Conservation (phyloP, 2,888 invertebrate genomes). For the Anorthoa munda region DNA sequence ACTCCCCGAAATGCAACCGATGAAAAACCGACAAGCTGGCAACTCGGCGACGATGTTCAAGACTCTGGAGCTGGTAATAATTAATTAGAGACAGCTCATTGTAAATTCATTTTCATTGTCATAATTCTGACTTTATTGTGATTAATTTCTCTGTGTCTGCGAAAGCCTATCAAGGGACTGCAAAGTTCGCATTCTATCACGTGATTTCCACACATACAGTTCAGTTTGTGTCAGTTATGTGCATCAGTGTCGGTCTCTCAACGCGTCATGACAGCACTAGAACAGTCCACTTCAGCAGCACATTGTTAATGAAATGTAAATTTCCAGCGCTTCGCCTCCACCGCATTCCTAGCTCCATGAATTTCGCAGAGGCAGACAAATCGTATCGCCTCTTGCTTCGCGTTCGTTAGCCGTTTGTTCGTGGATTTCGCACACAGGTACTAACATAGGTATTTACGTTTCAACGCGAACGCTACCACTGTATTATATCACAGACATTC, state of each 20-base stretch:
- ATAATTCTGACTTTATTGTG: neutral
- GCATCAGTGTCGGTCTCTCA: slow-evolving; percentile 11
- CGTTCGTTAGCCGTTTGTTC: slow-evolving; percentile 88
- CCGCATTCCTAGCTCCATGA: slow-evolving; percentile 61
- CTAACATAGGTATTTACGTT: slow-evolving; percentile 79
- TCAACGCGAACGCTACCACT: slow-evolving; percentile 75
- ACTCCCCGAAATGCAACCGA: too few species aligned
- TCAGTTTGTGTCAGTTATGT: slow-evolving; percentile 1
- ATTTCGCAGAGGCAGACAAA: slow-evolving; percentile 75
- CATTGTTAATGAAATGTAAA: slow-evolving; percentile 61
- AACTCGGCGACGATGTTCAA: too few species aligned
- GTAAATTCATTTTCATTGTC: neutral
- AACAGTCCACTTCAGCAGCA: slow-evolving; percentile 29
- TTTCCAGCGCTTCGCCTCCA: slow-evolving; percentile 52
- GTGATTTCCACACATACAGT: slow-evolving; percentile 2
- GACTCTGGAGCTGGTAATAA: too few species aligned
- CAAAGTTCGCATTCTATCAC: neutral
- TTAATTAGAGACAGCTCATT: neutral
- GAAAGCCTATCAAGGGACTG: neutral
- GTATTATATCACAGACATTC: slow-evolving; percentile 74
- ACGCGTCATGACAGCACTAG: slow-evolving; percentile 6
- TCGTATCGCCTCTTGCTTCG: slow-evolving; percentile 79
- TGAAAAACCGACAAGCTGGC: too few species aligned
- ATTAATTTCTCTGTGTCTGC: too few species aligned
- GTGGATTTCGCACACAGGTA: slow-evolving; percentile 77